phyloP scores from a whole-genome alignment of 2,113 vertebrate species.

The Megaleporinus macrocephalus region DNA sequence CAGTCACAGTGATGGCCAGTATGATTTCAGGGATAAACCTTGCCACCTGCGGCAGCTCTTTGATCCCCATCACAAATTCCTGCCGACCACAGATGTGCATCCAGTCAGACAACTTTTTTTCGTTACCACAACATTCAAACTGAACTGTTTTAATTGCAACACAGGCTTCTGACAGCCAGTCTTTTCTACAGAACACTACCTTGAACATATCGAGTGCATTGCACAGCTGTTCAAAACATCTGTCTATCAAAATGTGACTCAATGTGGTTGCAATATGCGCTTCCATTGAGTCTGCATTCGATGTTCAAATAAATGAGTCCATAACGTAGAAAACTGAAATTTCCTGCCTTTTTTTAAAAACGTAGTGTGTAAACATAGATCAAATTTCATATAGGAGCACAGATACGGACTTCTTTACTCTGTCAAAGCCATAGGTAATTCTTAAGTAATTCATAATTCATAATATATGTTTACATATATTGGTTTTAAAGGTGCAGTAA shows the following conservation, averaged over 20 bases:
- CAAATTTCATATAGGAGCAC: no score
- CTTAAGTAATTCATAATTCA: no score
- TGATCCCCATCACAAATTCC: constrained; percentile 93
- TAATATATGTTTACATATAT: no score
- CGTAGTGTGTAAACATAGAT: no score
- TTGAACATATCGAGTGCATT: not conserved
- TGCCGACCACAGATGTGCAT: constrained; percentile 60
- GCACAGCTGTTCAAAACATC: not conserved
- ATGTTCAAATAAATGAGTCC: no score
- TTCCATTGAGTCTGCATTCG: no score
- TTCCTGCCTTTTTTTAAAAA: no score
- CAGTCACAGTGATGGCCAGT: constrained; percentile 91
- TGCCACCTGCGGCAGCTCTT: constrained; percentile 88
- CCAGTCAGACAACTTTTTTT: not conserved
- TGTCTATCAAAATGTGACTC: not conserved
- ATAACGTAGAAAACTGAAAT: no score
- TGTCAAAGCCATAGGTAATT: no score
- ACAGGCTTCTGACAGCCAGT: not conserved
- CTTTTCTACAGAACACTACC: not conserved
- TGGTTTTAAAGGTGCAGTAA: no score
- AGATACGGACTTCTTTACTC: no score
- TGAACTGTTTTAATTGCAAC: not conserved
- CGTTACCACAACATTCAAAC: not conserved
- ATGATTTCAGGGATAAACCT: constrained; percentile 94
- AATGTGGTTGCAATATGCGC: no score